Evolutionary conservation across 2,888 invertebrate genomes (phyloP), one percentile per base, ranked within the genome.

Genomic region (Morinoia aosen): DNA sequence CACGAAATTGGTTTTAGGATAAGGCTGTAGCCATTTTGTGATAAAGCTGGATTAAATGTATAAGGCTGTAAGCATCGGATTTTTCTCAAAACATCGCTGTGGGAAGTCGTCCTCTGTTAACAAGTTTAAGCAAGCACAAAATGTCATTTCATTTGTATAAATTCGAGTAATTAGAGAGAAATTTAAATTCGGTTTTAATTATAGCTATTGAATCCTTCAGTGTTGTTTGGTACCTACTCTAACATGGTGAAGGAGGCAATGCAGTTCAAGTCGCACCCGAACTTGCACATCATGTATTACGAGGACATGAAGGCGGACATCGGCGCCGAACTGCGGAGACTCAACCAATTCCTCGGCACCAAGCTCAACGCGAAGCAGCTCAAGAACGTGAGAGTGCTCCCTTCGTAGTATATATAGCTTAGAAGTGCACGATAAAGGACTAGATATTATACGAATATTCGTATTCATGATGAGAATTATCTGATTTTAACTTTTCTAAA

Each of bases 271-370:
- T 48, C 57, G 57, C 94, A 94, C 58, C 94, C 94, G 57, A 94
- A 94, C 94, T 14, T 94, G 94, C 94, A 94, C 58, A 33, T 94
- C 57, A 58, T 94, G 57, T 94, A 48, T 58, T 94, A 94, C 39
- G 94, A 94, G 58, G 94, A 94, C 94, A 57, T 94, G 58, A 94
- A 94, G 94, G 58, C 57, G 11, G 94, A 94, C 94, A 94, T 94
- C 58, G 94, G 39, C 33, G 94, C 58, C 16, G 94, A 94, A 39
- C 58, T 94, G 58, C 57, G 58, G 12, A 94, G 58, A 39, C 58
- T 94, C 58, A 94, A 94, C 94, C 16, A n/a, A 5, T 94, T 94
- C 58, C 57, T 94, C 39, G 94, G 94, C 14, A 94, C 94, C 58
- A 56, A 58, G 40, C 94, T 94, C 16, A 57, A 25, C 14, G 58